Conservation (phyloP, 35 echinoderm and acorn worm species). For the Anneissia japonica region DNA sequence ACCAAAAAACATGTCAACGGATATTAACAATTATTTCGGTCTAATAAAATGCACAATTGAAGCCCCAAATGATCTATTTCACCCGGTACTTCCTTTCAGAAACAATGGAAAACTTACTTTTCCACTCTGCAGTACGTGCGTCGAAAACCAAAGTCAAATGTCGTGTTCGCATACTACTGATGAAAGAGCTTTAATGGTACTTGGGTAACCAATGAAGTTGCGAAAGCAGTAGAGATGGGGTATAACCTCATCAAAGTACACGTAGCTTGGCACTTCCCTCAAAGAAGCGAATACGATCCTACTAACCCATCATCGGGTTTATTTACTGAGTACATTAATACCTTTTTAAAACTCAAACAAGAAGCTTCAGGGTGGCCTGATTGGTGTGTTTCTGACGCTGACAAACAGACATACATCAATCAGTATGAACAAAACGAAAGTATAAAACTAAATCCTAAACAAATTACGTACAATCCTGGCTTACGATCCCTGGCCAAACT, state of each 20-base stretch:
- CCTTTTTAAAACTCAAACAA: slow-evolving; percentile 3
- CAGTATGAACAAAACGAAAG: background rate
- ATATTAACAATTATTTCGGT: background rate
- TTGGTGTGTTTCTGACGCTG: background rate
- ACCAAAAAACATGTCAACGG: background rate
- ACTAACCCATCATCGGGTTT: background rate
- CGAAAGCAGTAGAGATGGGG: background rate
- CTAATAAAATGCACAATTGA: slow-evolving; percentile 6
- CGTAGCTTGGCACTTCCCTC: background rate
- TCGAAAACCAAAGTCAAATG: background rate
- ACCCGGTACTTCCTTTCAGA: slow-evolving; percentile 5
- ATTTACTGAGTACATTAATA: slow-evolving; percentile 7
- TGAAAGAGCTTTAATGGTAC: background rate
- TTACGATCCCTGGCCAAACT: slow-evolving; percentile 14
- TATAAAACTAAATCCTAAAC: background rate
- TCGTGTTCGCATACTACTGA: background rate
- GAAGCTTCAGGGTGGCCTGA: background rate
- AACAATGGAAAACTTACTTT: slow-evolving; percentile 5
- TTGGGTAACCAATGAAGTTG: slow-evolving; percentile 34
- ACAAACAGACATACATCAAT: background rate
- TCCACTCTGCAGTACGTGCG: slow-evolving; percentile 17
- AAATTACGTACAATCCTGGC: slow-evolving; percentile 10
- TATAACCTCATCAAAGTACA: background rate
- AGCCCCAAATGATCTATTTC: background rate
- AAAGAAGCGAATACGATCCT: background rate